Evolutionary conservation across 2,113 vertebrate genomes (phyloP), one percentile per base, ranked within the genome.

Genomic region (Acrocephalus kingi): DNA sequence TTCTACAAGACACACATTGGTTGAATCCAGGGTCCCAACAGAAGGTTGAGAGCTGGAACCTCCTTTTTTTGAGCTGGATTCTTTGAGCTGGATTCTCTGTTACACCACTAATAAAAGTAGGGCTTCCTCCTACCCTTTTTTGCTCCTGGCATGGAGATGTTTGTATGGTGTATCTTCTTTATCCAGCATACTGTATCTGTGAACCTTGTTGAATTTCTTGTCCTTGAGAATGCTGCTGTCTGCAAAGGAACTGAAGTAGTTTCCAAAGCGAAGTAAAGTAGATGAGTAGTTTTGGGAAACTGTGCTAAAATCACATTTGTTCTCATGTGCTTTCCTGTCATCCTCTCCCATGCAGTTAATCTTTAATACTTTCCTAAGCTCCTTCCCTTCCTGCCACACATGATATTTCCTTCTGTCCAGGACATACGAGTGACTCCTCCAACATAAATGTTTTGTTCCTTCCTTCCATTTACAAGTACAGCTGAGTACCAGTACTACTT

Each of bases 1-100:
- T 54, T 86, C 49, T 0, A 1, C 41, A 54, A 58, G 33, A 2
- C 2, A 39, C n/a, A 11, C 5, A 4, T 33, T 52, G 8, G 33
- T 55, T 78, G 48, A 81, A 81, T 45, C 7, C 1, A 5, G 4
- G 14, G 11, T 69, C 31, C 18, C 45, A 59, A 11, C 3, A 20
- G 52, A 51, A 78, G 5, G 6, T 2, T 71, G 25, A 17, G 27
- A 46, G 33, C 51, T 46, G 51, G 33, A 46, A 25, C 37, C 33
- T 25, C 33, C 27, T 56, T 56, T 35, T 33, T 67, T 92, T 74
- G 35, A 75, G 14, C 12, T 54, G 33, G 14, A 30, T 59, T 67
- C 33, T 67, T 86, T 69, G 28, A 74, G 15, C 15, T 54, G 30
- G 15, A 31, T 63, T 72, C 33, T 64, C 18, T 31, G 52, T 52